Evolutionary conservation across 1,140 invertebrate species (phyloP), one percentile per base, ranked within the genome.

Genomic region (Andrena cerasifolii): DNA sequence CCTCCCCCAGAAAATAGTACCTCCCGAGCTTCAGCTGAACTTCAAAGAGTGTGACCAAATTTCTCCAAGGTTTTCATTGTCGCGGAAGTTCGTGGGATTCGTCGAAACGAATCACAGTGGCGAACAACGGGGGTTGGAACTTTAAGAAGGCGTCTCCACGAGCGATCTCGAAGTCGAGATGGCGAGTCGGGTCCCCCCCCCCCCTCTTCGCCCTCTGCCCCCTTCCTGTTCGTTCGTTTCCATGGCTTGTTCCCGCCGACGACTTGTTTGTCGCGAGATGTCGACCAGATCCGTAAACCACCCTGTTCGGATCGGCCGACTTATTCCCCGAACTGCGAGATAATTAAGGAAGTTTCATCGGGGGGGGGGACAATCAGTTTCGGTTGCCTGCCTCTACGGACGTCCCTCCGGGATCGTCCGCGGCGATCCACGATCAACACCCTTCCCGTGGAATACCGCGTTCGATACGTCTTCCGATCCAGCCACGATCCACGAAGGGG

Each of bases 261-360:
- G 71, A 54, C 63, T 85, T 84, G 84, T 86, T 88, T 80, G 81
- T 74, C 71, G 51, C 62, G 31, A 28, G 78, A 78, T 76, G 78
- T 83, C 74, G 70, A 72, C 58, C 65, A 51, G 67, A 62, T 78
- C 78, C 58, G 70, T 83, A 84, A 87, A 85, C 85, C 87, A 63
- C 62, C 56, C 28, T 63, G 75, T 80, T 86, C 80, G 86, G 83
- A 87, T 80, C 79, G 72, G 75, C 65, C 83, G 84, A 90, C 86
- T 90, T 88, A 91, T 90, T 90, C 80, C 73, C 66, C 63, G 78
- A 84, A 82, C 86, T 84, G 81, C 67, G 59, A 83, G 87, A 90
- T 92, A 91, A 92, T 92, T 91, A 91, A 91, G 87, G 89, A 92
- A 92, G 90, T 91, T 92, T 92, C 89, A 83, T 65, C 82, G 66